Conservation (phyloP, 2,113 vertebrate species). For the Myocastor coypus region DNA sequence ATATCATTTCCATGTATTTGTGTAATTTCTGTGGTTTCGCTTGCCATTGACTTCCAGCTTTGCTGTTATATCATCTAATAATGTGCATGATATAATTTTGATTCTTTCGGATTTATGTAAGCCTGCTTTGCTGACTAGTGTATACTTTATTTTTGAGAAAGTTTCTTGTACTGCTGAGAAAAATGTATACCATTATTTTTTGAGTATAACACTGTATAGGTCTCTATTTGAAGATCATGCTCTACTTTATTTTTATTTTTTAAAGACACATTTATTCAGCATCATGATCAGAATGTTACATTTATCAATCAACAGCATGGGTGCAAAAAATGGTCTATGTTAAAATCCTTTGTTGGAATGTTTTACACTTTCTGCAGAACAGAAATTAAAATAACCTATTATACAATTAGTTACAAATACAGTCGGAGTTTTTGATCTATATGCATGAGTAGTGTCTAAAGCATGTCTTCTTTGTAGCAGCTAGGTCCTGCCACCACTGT, state of each 20-base stretch:
- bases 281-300: too few species aligned
- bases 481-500: too few species aligned
- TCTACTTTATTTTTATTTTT: not conserved
- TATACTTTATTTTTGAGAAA: not conserved
- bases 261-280: too few species aligned
- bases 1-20: not conserved
- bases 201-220: not conserved
- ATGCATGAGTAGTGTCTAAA: too few species aligned
- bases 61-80: not conserved
- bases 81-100: not conserved
- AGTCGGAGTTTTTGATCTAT: too few species aligned
- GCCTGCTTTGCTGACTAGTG: not conserved
- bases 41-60: not conserved
- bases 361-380: too few species aligned
- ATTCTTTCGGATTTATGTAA: not conserved
- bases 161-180: not conserved
- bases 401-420: too few species aligned
- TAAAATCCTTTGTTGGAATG: too few species aligned
- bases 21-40: not conserved
- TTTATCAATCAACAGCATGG: too few species aligned
- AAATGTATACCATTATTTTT: not conserved
- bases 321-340: too few species aligned
- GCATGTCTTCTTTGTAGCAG: too few species aligned
- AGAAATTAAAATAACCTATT: too few species aligned
- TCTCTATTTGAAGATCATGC: not conserved